These are phyloP conservation scores for Cotesia chilonis DNA, from an alignment of 1,140 invertebrate genomes.

Conservation along the genomic window DNA sequence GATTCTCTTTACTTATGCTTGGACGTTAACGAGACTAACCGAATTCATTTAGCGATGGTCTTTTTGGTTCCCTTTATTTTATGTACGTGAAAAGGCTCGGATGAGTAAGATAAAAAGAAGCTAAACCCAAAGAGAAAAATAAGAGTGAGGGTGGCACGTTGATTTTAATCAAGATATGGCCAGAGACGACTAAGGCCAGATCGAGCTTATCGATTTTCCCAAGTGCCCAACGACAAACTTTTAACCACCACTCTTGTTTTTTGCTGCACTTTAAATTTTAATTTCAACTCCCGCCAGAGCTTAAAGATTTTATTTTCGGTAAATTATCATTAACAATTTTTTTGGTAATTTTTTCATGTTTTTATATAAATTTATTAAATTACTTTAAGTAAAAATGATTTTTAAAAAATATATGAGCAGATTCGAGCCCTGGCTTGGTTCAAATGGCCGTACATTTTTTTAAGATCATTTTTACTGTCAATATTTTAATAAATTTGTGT, in stretches of 20 bases:
- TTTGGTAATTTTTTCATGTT: too few relatives aligned
- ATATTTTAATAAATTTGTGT: too few relatives aligned
- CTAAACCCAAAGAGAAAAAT: slow-evolving; percentile 26
- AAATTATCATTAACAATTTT: too few relatives aligned
- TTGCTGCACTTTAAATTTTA: too few relatives aligned
- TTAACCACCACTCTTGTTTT: slow-evolving; percentile 31
- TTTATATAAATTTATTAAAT: too few relatives aligned
- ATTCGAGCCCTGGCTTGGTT: too few relatives aligned
- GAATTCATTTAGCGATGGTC: slow-evolving; percentile 54
- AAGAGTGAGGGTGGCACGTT: slow-evolving; percentile 54
- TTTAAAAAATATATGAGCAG: too few relatives aligned
- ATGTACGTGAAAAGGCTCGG: slow-evolving; percentile 10
- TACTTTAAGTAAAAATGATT: too few relatives aligned
- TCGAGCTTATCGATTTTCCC: slow-evolving; percentile 63
- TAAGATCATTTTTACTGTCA: too few relatives aligned
- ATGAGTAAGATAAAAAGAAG: slow-evolving; percentile 25
- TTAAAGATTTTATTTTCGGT: too few relatives aligned
- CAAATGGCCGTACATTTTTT: too few relatives aligned
- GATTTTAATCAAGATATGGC: slow-evolving; percentile 68
- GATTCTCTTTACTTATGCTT: slow-evolving; percentile 16
- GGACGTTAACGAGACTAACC: slow-evolving; percentile 65
- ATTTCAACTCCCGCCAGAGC: slow-evolving; percentile 9
- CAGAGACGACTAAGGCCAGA: slow-evolving; percentile 53
- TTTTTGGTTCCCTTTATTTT: slow-evolving; percentile 12
- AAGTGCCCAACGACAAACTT: slow-evolving; percentile 53